Evolutionary conservation across 2,113 vertebrate genomes (phyloP), one percentile per base, ranked within the genome.

Genomic region (Cranoglanis bouderius): DNA sequence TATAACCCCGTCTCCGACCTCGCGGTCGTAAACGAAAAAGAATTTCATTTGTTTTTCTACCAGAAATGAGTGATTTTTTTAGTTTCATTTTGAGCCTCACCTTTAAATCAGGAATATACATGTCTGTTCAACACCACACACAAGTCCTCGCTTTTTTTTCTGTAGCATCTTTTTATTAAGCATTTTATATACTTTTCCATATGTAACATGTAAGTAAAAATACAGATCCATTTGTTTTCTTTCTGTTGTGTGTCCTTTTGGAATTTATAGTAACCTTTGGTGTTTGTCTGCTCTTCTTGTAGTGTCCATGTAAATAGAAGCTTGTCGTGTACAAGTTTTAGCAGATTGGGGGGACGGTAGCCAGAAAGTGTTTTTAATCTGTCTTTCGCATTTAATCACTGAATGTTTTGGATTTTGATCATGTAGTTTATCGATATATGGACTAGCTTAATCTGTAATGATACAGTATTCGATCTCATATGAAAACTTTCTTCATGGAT

Each of bases 141-240:
- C 88, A 81, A 49, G 87, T 90, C 70, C 70, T 88, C 26, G 6
- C 29, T 16, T 38, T 65, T 88, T 85, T 61, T 9, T 78, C 85
- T 88, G 90, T 90, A 87, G 89, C 90, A 86, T 89, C 86, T 88
- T 91, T 92, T 91, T 89, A 89, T 85, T 89, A 80, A 82, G 32
- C 75, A 84, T 91, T 92, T 92, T 89, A 89, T 92, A 89, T 82
- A 85, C 89, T 88, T 88, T 90, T 88, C 57, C 88, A 77, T 81
- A 82, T 57, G 74, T 55, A 59, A 86, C 40, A 49, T 90, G 49
- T 80, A 70, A 19, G 40, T 83, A 70, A 26, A 86, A 83, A 55
- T 88, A 82, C 55, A 84, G 84, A 84, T 59, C 61, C 4, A 2
- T 61, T 26, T 65, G 49, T 87, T 84, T 65, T 65, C 51, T 87